These are phyloP conservation scores for Arctia plantaginis DNA, from an alignment of 2,888 invertebrate species.

Conservation along the genomic window DNA sequence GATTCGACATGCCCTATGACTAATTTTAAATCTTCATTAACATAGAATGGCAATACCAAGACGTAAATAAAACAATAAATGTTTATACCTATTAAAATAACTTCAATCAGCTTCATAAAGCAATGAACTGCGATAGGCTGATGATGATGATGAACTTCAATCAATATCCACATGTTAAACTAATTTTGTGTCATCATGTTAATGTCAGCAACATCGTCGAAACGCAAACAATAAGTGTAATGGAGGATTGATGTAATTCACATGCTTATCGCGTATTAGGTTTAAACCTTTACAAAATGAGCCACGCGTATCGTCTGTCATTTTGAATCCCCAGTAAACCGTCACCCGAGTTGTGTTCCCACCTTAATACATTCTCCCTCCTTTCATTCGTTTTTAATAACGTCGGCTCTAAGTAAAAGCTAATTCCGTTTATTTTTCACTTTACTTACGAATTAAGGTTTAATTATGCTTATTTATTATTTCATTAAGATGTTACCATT, in stretches of 20 bases:
- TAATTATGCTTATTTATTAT: conserved; percentile 65
- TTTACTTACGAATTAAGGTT: conserved; percentile 63
- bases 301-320: conserved; percentile 33
- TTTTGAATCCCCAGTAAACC: conserved; percentile 28
- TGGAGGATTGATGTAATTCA: conserved; percentile 35
- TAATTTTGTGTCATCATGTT: neutral
- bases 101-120: too few relatives aligned
- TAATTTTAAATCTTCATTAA: neutral
- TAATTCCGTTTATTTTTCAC: conserved; percentile 71
- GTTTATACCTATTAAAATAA: neutral
- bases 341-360: conserved; percentile 37
- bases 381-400: conserved; percentile 42
- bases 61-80: neutral
- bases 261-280: conserved; percentile 45
- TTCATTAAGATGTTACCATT: conserved; percentile 48
- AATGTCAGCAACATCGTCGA: conserved; percentile 47
- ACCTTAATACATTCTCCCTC: conserved; percentile 46
- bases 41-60: neutral
- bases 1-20: neutral
- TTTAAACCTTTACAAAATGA: conserved; percentile 51
- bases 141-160: too few relatives aligned
- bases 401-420: conserved; percentile 60
- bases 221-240: conserved; percentile 14
- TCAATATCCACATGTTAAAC: neutral
- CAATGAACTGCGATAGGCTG: too few relatives aligned